Base-by-base conservation (phyloP, 2,888 invertebrate species). In the Pseudanteris insignis region DNA sequence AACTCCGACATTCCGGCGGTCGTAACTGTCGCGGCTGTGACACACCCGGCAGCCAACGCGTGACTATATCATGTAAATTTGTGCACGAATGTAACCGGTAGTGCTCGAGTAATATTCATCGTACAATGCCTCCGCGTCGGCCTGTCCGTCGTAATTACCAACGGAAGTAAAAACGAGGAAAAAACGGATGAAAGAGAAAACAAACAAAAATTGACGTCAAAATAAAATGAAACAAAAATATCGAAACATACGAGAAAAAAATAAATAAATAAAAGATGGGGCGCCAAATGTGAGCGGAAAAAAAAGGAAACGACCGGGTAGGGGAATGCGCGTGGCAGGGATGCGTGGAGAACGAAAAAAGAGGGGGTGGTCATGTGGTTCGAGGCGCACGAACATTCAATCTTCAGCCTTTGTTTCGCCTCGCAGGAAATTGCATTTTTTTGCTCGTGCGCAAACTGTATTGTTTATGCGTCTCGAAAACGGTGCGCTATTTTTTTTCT, bases 341-440 rank as follows among this genome's bases (percentile, higher is more conserved):
- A 6, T 3, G 18, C 4, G 18, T 18, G 1, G 36, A 12, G 12
- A 24, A 11, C 6, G 24, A 24, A 11, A 24, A 14, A 9, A 26
- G 4, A 18, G 18, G 33, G 32, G 26, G 8, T 25, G 40, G 33
- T 43, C 28, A 13, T 24, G 29, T 11, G 37, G 44, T 33, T 47
- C 40, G 53, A 44, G 12, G 38, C 18, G 29, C 38, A 30, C 18
- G 32, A 44, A 46, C 44, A 59, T 51, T 51, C 51, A 51, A 58
- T 47, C 59, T 48, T 21, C 36, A 25, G 37, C 44, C 60, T 64
- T 60, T 57, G 63, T 64, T 57, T 55, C 55, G 26, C 30, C 34
- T 14, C 34, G 51, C 41, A 44, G 63, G 59, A 59, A 63, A 63
- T 59, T 63, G 55, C 44, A 41, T 59, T 58, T 58, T 47, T 58